Evolutionary conservation across 2,797 vertebrate species (phyloP), one percentile per base, ranked within the genome.

Genomic region (Syndactyla subalaris): DNA sequence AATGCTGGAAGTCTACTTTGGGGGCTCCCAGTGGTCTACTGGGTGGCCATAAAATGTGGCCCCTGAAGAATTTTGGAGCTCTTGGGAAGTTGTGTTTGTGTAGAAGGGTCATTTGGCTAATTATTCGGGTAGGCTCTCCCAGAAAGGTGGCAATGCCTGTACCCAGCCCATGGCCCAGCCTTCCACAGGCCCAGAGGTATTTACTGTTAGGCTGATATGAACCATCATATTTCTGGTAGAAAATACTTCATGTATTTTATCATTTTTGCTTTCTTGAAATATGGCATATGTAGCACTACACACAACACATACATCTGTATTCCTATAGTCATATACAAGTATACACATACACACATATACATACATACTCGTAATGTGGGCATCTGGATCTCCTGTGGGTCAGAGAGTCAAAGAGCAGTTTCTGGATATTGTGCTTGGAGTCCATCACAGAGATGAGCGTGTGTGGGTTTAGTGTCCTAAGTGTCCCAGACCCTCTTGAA

Each of bases 21-120:
- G 21, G 30, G 65, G 36, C 18, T 70, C 20, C 49, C 46, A 26
- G 17, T 6, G 38, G 71, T 39, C 54, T 81, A 29, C 22, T 1
- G 4, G 14, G 14, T 34, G 45, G 49, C 30, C 54, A 27, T n/a
- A 24, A 85, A 79, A 52, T 3, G 17, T 68, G 67, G 30, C 15
- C 45, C 20, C 63, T 11, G 30, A 77, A 68, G 21, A 0, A 0
- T 65, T 92, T 74, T 36, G 38, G 58, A 77, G 61, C 54, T 91
- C 78, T 74, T 43, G 65, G 54, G 85, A 89, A 62, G 79, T 45
- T 89, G 76, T 59, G 85, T 84, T 96, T 92, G 73, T 91, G 91
- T 76, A 88, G 89, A 88, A 81, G 34, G 43, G 36, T 92, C 23
- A 3, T 70, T 70, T 88, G 84, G 85, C 57, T 88, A 49, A 70